A percentile compares a stretch with the other conserved stretches of the same genome.
Evolutionary conservation across 2,797 vertebrate species (phyloP).

Genomic region (Champsocephalus esox): DNA sequence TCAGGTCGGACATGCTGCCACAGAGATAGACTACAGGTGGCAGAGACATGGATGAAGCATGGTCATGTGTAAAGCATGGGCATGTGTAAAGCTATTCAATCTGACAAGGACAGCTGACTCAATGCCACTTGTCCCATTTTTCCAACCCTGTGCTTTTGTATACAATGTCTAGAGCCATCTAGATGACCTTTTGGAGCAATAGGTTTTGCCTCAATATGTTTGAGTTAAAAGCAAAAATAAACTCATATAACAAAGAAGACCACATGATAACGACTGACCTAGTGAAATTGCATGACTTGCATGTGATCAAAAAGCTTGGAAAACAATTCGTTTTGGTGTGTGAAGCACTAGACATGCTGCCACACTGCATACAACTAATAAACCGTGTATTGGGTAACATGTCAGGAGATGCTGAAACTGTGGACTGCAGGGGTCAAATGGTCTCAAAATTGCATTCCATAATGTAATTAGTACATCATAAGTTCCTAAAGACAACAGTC

Average conservation of each 20-base stretch:
- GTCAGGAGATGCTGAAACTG: neutral
- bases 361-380: neutral
- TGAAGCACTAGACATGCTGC: neutral
- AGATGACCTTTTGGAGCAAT: conserved; percentile 9
- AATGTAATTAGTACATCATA: neutral
- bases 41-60: conserved; percentile 58
- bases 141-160: neutral
- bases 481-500: neutral
- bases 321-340: conserved; percentile 6
- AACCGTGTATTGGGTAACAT: neutral
- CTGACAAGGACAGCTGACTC: conserved; percentile 69
- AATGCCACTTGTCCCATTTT: conserved; percentile 14
- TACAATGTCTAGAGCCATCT: neutral
- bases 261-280: conserved; percentile 12
- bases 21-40: conserved; percentile 63
- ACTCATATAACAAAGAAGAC: neutral
- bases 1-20: neutral
- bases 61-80: conserved; percentile 3
- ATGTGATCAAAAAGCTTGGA: conserved; percentile 30
- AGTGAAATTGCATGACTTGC: conserved; percentile 23
- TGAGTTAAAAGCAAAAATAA: neutral
- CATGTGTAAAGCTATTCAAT: conserved; percentile 42
- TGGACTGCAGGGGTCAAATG: neutral
- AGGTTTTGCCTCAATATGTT: neutral
- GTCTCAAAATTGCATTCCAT: neutral